Evolutionary conservation across 2,888 invertebrate species (phyloP).

Genomic region (Athalia rosae): DNA sequence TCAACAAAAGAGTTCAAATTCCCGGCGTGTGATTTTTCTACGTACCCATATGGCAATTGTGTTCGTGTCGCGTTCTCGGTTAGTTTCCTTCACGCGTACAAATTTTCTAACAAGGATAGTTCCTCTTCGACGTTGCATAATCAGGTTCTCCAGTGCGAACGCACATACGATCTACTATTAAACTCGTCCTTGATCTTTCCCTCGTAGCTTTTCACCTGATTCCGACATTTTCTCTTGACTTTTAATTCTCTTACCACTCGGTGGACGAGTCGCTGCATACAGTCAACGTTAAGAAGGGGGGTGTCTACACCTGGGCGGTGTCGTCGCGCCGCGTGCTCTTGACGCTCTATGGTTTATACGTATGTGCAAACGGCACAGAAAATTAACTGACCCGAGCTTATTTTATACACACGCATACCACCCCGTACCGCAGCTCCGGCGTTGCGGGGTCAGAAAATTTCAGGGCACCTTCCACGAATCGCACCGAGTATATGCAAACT

Average conservation of each 20-base stretch:
- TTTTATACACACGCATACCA: background rate
- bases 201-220: background rate
- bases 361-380: conserved; percentile 24
- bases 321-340: conserved; percentile 11
- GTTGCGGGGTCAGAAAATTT: too few relatives aligned
- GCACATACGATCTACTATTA: conserved; percentile 32
- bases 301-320: too few relatives aligned
- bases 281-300: too few relatives aligned
- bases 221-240: background rate
- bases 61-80: too few relatives aligned
- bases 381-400: conserved; percentile 33
- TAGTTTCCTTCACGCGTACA: background rate
- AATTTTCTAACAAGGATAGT: too few relatives aligned
- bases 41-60: too few relatives aligned
- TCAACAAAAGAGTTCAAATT: too few relatives aligned
- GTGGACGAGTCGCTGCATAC: conserved; percentile 5
- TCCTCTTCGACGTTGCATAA: background rate
- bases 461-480: too few relatives aligned
- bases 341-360: conserved; percentile 15
- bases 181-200: background rate
- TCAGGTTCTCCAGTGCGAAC: background rate
- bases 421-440: background rate
- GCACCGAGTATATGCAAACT: too few relatives aligned
- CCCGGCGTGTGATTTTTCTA: too few relatives aligned
- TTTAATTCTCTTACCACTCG: conserved; percentile 16